These are phyloP conservation scores for Sabatieria punctata DNA, from an alignment of 2,888 invertebrate species.

Conservation along the genomic window DNA sequence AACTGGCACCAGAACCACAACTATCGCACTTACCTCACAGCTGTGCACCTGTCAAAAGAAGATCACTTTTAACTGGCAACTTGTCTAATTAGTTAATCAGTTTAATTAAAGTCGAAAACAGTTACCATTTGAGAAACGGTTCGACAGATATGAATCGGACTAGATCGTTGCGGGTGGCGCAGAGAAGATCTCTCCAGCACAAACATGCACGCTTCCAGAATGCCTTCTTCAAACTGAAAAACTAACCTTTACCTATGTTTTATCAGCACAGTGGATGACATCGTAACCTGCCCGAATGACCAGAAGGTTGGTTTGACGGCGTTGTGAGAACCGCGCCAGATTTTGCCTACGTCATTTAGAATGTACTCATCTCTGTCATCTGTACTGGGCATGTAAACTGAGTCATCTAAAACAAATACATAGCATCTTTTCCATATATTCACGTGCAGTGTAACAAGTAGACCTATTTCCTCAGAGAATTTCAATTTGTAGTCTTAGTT, in stretches of 20 bases:
- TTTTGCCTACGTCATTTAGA: slow-evolving; percentile 63
- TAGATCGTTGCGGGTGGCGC: slow-evolving; percentile 31
- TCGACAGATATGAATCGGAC: slow-evolving; percentile 11
- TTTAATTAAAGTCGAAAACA: slow-evolving; percentile 11
- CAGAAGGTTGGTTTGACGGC: slow-evolving; percentile 65
- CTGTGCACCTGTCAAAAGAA: background rate
- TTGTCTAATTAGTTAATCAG: background rate
- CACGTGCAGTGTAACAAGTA: too few relatives aligned
- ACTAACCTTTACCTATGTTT: background rate
- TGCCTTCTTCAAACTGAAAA: slow-evolving; percentile 18
- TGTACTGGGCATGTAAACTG: slow-evolving; percentile 57
- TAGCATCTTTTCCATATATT: too few relatives aligned
- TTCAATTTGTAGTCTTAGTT: too few relatives aligned
- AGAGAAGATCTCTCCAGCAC: slow-evolving; percentile 17
- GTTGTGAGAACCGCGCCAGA: slow-evolving; percentile 56
- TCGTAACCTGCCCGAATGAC: slow-evolving; percentile 66
- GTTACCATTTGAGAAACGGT: slow-evolving; percentile 11
- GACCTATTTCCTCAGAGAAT: too few relatives aligned
- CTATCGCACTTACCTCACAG: too few relatives aligned
- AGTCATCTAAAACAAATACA: slow-evolving; percentile 46
- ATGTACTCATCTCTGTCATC: slow-evolving; percentile 64
- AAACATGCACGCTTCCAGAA: slow-evolving; percentile 14
- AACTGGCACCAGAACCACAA: too few relatives aligned
- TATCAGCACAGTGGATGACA: background rate
- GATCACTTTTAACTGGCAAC: background rate